Percentiles rank a stretch among this genome's conserved stretches.
phyloP scores from a whole-genome alignment of 64 coral and sea anemone genomes.

The Montipora efflorescens region DNA sequence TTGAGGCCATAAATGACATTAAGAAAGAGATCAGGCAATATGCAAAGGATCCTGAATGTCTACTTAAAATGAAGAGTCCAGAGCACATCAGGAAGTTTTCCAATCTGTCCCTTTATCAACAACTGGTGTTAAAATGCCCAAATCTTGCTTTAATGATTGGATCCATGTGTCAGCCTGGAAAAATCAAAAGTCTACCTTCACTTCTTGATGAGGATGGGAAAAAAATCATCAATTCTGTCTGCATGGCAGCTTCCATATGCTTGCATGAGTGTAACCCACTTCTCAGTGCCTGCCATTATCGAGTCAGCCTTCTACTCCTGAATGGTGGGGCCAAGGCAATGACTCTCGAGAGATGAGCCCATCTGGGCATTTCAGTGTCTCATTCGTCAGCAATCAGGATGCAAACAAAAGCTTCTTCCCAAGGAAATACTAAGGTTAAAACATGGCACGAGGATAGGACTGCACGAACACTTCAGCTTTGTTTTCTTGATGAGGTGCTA shows the following conservation, averaged over 20 bases:
- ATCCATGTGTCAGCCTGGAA: constrained; percentile 37
- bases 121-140: constrained; percentile 46
- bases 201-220: background rate
- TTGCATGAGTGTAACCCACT: constrained; percentile 20
- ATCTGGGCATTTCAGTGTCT: constrained; percentile 22
- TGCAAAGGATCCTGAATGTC: constrained; percentile 53
- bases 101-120: constrained; percentile 16
- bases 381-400: constrained; percentile 38
- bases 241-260: background rate
- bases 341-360: constrained; percentile 13
- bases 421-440: background rate
- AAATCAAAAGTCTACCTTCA: background rate
- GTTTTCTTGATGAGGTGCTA: constrained; percentile 34
- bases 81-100: constrained; percentile 10
- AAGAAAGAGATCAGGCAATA: constrained; percentile 35
- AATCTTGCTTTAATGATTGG: constrained; percentile 16
- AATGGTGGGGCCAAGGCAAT: constrained; percentile 63
- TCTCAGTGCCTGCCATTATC: constrained; percentile 42
- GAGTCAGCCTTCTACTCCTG: constrained; percentile 25
- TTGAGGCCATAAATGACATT: constrained; percentile 22
- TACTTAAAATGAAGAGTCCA: constrained; percentile 14
- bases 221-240: background rate
- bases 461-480: background rate
- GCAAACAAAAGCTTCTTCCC: constrained; percentile 4
- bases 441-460: constrained; percentile 35